A percentile compares a stretch with the other conserved stretches of the same genome.
phyloP scores from a whole-genome alignment of 2,797 vertebrate species.

The Harpagifer antarcticus region DNA sequence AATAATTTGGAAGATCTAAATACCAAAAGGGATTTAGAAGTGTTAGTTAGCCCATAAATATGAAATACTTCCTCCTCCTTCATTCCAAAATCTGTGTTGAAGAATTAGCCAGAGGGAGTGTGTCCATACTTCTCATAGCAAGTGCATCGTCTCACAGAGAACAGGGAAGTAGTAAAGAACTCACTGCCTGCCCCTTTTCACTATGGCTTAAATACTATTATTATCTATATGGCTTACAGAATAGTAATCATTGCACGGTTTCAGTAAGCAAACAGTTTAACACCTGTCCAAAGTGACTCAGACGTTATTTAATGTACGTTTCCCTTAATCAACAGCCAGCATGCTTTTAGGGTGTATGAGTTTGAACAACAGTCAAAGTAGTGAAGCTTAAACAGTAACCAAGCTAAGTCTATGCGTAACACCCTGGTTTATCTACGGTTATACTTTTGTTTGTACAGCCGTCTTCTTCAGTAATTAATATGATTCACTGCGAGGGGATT shows the following conservation, averaged over 20 bases:
- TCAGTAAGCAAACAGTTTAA: slow-evolving; percentile 51
- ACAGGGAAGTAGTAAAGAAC: slow-evolving; percentile 5
- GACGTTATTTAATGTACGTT: slow-evolving; percentile 43
- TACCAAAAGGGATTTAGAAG: not conserved
- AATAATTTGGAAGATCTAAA: not conserved
- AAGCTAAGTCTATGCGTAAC: not conserved
- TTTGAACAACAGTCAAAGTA: slow-evolving; percentile 22
- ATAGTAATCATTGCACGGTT: slow-evolving; percentile 50
- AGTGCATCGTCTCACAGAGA: slow-evolving; percentile 10
- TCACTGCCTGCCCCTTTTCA: slow-evolving; percentile 17
- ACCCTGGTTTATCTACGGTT: slow-evolving; percentile 1
- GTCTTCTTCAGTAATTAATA: slow-evolving; percentile 42
- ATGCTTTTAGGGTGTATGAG: slow-evolving; percentile 2
- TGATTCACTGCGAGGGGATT: slow-evolving; percentile 60
- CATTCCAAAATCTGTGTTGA: not conserved
- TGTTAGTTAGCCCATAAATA: not conserved
- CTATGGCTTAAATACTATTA: slow-evolving; percentile 54
- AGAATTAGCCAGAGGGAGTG: slow-evolving; percentile 19
- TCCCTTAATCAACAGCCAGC: slow-evolving; percentile 47
- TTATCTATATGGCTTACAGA: slow-evolving; percentile 50
- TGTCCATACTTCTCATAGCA: slow-evolving; percentile 38
- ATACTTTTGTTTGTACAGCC: slow-evolving; percentile 25
- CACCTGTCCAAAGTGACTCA: slow-evolving; percentile 55
- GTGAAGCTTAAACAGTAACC: slow-evolving; percentile 6
- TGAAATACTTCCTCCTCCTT: not conserved